Base-by-base conservation (phyloP, 2,888 invertebrate genomes). In the Augiades crinisus region DNA sequence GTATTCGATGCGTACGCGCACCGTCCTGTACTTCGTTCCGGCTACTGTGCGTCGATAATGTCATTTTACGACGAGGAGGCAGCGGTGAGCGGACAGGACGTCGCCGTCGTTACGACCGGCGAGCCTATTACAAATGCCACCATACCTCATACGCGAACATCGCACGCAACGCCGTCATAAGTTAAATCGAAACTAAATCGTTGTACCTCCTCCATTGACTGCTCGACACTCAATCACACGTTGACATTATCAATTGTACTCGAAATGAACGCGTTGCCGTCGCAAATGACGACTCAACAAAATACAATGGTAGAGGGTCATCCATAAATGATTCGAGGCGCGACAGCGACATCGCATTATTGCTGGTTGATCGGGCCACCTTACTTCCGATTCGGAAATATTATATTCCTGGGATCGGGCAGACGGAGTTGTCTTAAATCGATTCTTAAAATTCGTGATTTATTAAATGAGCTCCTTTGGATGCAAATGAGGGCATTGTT, bases 331-430 rank as follows among this genome's bases (percentile, higher is more conserved):
- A 88, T 86, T 76, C 87, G 78, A 78, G 77, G 72, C 86, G 86
- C 82, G 86, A 79, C 83, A 72, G 70, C 75, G 74, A 87, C 86
- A 82, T 77, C 73, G 75, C 81, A 85, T 88, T 86, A 87, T 80
- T 82, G 81, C 82, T 83, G 76, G 80, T 76, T 75, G 81, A 82
- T 82, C 81, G 78, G 72, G 68, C 76, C 75, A 81, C 78, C 86
- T 80, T 83, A 87, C 89, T 89, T 89, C 89, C 89, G 89, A 89
- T 87, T 89, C 89, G 88, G 88, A 88, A 88, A 88, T 84, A 80
- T 83, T 76, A 78, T 86, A 83, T 83, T 83, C 81, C 75, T 73
- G 72, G 78, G 76, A 81, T 78, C 66, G 72, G 66, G 79, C 78
- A 76, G 70, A 73, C 77, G 75, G 73, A 77, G 70, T 64, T 70